Conservation (phyloP, 2,888 invertebrate species). For the Harmothoe impar region DNA sequence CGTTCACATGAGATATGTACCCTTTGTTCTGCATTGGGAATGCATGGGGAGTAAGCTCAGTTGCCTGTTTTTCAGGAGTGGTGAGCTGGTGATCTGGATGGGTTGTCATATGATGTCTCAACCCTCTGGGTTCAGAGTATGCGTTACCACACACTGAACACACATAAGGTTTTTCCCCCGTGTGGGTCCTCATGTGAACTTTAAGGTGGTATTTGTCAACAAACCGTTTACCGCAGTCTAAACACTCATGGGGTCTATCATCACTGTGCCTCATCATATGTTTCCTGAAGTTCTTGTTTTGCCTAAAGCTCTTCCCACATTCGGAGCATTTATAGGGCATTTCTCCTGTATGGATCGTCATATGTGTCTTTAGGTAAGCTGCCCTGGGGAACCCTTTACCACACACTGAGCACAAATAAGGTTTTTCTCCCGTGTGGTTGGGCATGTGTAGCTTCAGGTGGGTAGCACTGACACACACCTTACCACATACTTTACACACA, state of each 20-base stretch:
- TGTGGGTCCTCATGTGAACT: neutral
- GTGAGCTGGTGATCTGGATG: too few species aligned
- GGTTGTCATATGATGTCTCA: too few species aligned
- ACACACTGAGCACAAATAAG: neutral
- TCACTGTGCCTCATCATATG: neutral
- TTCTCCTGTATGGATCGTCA: neutral
- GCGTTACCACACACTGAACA: too few species aligned
- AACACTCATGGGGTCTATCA: neutral
- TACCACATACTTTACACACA: neutral
- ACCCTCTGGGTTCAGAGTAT: too few species aligned
- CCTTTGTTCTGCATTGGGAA: too few species aligned
- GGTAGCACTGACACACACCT: neutral
- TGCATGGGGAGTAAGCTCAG: too few species aligned
- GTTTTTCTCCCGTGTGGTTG: neutral
- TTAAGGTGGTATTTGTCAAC: too few species aligned
- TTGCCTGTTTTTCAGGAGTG: too few species aligned
- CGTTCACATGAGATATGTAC: too few species aligned
- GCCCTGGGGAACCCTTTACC: neutral
- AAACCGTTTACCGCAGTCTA: neutral
- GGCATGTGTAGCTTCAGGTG: neutral
- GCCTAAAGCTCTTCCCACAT: slow-evolving; percentile 20
- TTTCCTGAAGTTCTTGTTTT: neutral
- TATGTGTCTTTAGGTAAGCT: neutral
- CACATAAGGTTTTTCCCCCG: neutral
- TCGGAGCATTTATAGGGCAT: neutral